Evolutionary conservation across 2,888 invertebrate genomes (phyloP).

Genomic region (Neoascia interrupta): DNA sequence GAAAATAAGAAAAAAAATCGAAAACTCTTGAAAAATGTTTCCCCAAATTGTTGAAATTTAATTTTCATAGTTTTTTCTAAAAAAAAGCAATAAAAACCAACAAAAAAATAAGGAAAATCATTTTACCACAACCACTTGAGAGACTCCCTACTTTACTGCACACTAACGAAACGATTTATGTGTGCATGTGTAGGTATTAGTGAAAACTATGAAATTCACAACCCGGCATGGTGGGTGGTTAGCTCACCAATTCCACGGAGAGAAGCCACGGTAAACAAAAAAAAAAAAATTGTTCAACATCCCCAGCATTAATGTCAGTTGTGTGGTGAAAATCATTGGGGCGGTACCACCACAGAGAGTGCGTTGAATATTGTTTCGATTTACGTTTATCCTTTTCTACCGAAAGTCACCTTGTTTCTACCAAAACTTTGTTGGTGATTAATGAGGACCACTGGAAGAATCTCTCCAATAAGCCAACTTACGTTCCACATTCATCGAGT

Average conservation of each 20-base stretch:
- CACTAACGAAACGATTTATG: too few species aligned
- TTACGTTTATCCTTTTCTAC: background rate
- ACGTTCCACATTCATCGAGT: conserved; percentile 54
- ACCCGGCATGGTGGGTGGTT: conserved; percentile 10
- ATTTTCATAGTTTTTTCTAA: conserved; percentile 18
- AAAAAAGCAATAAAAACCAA: background rate
- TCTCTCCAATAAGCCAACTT: conserved; percentile 12
- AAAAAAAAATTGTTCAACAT: background rate
- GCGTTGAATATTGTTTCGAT: conserved; percentile 32
- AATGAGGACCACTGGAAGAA: background rate
- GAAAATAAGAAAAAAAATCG: too few species aligned
- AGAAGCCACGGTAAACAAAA: conserved; percentile 15
- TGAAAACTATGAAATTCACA: too few species aligned
- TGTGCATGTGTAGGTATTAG: too few species aligned
- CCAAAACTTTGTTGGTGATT: conserved; percentile 34
- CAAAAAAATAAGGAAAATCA: too few species aligned
- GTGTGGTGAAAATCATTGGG: conserved; percentile 77
- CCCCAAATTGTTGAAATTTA: conserved; percentile 15
- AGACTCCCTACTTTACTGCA: too few species aligned
- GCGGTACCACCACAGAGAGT: conserved; percentile 75
- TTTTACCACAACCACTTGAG: conserved; percentile 33
- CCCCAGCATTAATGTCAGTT: conserved; percentile 25
- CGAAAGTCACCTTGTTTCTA: background rate
- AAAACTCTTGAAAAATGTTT: background rate
- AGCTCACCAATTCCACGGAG: conserved; percentile 26